These are phyloP conservation scores for Pteropus alecto DNA, from an alignment of 2,113 vertebrate species.

Conservation along the genomic window DNA sequence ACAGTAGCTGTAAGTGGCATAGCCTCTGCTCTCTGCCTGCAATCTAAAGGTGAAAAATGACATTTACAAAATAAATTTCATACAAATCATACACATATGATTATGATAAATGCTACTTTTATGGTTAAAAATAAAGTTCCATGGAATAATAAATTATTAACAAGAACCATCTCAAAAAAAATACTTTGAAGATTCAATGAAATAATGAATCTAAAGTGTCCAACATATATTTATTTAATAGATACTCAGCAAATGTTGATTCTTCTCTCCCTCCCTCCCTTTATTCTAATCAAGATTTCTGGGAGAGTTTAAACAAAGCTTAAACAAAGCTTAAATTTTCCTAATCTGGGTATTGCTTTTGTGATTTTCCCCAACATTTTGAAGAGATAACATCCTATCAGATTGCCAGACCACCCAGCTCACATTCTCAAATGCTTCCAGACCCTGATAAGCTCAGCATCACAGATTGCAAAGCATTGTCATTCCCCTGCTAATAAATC, in stretches of 20 bases:
- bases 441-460: background rate
- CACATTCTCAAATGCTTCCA: background rate
- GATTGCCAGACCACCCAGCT: too few relatives aligned
- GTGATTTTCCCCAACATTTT: background rate
- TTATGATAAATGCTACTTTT: background rate
- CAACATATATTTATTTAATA: background rate
- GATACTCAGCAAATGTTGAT: background rate
- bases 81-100: background rate
- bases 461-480: background rate
- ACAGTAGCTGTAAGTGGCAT: accelerated
- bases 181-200: background rate
- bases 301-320: background rate
- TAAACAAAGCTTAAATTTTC: background rate
- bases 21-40: background rate
- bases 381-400: background rate
- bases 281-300: background rate
- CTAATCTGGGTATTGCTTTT: background rate
- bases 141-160: background rate
- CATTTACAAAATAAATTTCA: background rate
- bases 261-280: background rate
- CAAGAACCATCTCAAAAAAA: background rate
- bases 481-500: background rate
- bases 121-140: background rate
- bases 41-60: background rate
- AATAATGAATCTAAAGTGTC: background rate